Evolutionary conservation across 2,888 invertebrate genomes (phyloP).

Genomic region (Druceiella hillmani): DNA sequence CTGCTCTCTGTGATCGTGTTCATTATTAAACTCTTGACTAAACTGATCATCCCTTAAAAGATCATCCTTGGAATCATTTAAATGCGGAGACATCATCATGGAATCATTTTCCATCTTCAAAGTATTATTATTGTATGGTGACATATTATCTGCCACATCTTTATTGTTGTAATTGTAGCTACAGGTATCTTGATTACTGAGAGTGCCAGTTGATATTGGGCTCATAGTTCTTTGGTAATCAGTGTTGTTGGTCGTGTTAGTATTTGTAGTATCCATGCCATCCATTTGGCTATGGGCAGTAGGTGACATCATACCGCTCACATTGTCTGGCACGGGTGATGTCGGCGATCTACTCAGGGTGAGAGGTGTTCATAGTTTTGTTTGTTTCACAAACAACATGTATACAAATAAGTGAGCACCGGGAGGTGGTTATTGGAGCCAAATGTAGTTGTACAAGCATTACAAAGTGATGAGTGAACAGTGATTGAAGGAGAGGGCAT

Average conservation of each 20-base stretch:
- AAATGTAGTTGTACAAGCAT: too few species aligned
- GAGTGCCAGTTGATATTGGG: slow-evolving; percentile 30
- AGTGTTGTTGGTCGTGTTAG: slow-evolving; percentile 32
- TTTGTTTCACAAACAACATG: too few species aligned
- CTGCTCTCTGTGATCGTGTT: slow-evolving; percentile 30
- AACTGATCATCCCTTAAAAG: slow-evolving; percentile 37
- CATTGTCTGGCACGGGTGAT: slow-evolving; percentile 34
- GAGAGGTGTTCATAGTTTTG: not conserved
- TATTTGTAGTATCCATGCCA: slow-evolving; percentile 32
- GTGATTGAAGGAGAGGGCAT: slow-evolving; percentile 35
- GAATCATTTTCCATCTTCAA: slow-evolving; percentile 47
- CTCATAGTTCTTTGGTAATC: slow-evolving; percentile 41
- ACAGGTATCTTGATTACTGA: slow-evolving; percentile 55
- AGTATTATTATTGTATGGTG: slow-evolving; percentile 46
- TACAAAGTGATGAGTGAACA: not conserved
- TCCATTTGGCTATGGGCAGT: slow-evolving; percentile 33
- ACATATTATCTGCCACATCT: slow-evolving; percentile 30
- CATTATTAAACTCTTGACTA: slow-evolving; percentile 37
- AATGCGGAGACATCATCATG: slow-evolving; percentile 40
- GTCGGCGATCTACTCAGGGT: slow-evolving; percentile 41
- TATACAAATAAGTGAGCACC: too few species aligned
- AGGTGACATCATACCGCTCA: slow-evolving; percentile 45
- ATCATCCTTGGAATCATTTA: slow-evolving; percentile 42
- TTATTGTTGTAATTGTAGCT: slow-evolving; percentile 31
- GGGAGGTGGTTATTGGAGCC: too few species aligned